phyloP scores from a whole-genome alignment of 2,888 invertebrate genomes.

The Idaea dimidiata region DNA sequence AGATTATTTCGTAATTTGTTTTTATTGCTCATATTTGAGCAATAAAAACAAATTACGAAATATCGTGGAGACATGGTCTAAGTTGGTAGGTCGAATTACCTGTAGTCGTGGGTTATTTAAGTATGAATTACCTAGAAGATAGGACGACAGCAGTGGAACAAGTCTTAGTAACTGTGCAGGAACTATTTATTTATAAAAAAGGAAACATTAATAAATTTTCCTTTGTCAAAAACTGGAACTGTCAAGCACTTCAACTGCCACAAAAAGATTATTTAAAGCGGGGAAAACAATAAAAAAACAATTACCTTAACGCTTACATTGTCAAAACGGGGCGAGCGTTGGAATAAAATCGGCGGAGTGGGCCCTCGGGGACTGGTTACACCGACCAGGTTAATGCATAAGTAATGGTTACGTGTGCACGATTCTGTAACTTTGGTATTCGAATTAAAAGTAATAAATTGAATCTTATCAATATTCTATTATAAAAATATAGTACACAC shows the following conservation, averaged over 20 bases:
- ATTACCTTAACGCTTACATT: constrained; percentile 27
- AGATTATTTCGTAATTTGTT: no score
- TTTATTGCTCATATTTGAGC: no score
- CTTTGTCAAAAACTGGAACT: neutral
- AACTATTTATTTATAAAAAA: neutral
- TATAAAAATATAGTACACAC: no score
- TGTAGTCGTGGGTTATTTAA: no score
- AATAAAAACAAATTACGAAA: no score
- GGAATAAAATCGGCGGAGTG: constrained; percentile 58
- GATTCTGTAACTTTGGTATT: constrained; percentile 5
- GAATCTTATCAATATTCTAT: no score
- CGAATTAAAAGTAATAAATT: neutral
- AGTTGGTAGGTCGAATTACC: no score
- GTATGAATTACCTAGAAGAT: no score
- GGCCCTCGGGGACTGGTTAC: constrained; percentile 76
- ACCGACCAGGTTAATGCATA: constrained; percentile 81
- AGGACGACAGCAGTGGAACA: no score
- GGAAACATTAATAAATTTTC: neutral
- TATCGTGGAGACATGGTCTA: no score
- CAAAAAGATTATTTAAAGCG: constrained; percentile 32
- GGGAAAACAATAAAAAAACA: constrained; percentile 20
- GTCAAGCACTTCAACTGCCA: neutral
- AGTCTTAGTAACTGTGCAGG: no score
- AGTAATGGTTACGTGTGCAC: constrained; percentile 77
- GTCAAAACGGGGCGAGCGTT: constrained; percentile 43